phyloP scores from a whole-genome alignment of 2,113 vertebrate species.

The Leptocoma aspasia region DNA sequence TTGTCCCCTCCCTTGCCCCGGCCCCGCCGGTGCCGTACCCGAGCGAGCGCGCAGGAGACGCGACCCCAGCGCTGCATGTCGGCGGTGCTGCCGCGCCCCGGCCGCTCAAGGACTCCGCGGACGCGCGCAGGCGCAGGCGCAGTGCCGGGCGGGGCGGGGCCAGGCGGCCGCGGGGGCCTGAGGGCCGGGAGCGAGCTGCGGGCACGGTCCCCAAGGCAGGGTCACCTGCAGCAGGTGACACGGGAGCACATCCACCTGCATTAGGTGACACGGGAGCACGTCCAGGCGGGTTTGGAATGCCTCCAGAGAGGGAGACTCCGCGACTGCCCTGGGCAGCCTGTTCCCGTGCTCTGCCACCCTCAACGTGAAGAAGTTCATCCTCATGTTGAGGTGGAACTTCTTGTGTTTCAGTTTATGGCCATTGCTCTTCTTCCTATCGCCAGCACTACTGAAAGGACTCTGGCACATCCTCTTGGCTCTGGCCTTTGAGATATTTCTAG shows the following conservation, averaged over 20 bases:
- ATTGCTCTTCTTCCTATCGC: background rate
- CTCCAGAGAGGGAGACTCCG: background rate
- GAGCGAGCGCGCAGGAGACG: background rate
- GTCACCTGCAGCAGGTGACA: fast-evolving
- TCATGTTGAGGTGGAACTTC: background rate
- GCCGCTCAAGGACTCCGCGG: background rate
- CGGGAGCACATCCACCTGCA: fast-evolving
- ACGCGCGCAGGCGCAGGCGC: background rate
- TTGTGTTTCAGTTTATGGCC: background rate
- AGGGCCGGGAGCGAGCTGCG: background rate
- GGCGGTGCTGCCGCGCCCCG: background rate
- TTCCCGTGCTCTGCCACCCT: no score
- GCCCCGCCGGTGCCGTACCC: background rate
- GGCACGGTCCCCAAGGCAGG: fast-evolving
- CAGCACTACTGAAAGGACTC: background rate
- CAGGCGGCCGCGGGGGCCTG: background rate
- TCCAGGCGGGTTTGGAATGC: background rate
- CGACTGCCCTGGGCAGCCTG: background rate
- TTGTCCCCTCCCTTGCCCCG: background rate
- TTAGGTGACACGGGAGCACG: fast-evolving
- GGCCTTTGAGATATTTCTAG: background rate
- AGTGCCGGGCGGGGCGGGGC: background rate
- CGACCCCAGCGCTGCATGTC: background rate
- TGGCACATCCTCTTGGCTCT: background rate
- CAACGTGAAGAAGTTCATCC: background rate